A percentile compares a stretch with the other conserved stretches of the same genome.
Conservation (phyloP, 2,888 invertebrate species). For the Barypeithes pellucidus region DNA sequence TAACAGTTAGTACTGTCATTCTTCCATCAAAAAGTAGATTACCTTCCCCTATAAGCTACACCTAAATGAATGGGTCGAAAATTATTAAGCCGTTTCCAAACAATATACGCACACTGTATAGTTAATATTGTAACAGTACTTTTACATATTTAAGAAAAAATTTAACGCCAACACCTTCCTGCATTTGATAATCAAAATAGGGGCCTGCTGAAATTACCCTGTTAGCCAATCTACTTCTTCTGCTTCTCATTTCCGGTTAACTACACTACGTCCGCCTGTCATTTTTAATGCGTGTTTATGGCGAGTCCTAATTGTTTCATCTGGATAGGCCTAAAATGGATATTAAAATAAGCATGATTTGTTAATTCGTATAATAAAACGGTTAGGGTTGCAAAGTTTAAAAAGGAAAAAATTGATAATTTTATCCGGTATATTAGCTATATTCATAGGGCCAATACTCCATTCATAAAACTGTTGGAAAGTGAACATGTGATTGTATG, state of each 20-base stretch:
- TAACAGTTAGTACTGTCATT: no score
- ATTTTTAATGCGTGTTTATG: constrained; percentile 44
- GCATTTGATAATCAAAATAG: constrained; percentile 47
- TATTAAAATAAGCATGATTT: constrained; percentile 13
- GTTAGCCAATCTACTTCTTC: constrained; percentile 44
- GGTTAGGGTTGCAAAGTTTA: background rate
- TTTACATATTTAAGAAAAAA: background rate
- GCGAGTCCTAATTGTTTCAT: constrained; percentile 35
- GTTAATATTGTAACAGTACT: no score
- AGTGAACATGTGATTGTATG: no score
- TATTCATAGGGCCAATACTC: no score
- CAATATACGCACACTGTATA: no score
- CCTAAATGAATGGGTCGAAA: no score
- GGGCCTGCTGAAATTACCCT: constrained; percentile 43
- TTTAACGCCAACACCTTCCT: constrained; percentile 11
- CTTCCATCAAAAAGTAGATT: no score
- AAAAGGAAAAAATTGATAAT: background rate
- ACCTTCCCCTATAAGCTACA: no score
- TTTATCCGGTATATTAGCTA: background rate
- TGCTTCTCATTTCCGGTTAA: constrained; percentile 49
- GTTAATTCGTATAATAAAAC: background rate
- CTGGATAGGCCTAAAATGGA: constrained; percentile 34
- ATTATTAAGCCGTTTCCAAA: no score
- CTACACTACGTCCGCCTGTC: constrained; percentile 42
- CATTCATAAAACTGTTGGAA: no score